Evolutionary conservation across 1,140 invertebrate genomes (phyloP).

Genomic region (Drosophila trapezifrons): DNA sequence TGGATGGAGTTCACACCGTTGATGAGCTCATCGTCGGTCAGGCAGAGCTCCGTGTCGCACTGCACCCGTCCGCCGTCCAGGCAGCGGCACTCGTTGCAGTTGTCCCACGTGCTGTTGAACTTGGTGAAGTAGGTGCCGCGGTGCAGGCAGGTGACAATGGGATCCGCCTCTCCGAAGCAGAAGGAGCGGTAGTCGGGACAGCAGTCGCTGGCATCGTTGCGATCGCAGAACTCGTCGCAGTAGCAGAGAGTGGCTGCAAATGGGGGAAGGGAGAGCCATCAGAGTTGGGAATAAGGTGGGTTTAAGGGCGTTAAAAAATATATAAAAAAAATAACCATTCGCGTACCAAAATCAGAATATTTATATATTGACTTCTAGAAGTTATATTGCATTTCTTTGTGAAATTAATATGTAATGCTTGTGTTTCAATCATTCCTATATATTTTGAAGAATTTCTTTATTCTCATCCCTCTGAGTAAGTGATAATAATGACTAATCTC

Average conservation of each 20-base stretch:
- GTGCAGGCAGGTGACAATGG: constrained; percentile 66
- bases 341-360: too few species aligned
- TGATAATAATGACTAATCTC: not conserved
- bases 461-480: not conserved
- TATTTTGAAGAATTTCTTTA: too few species aligned
- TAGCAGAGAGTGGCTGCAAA: constrained; percentile 92
- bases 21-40: constrained; percentile 89
- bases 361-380: too few species aligned
- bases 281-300: too few species aligned
- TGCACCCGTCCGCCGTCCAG: constrained; percentile 85
- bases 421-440: too few species aligned
- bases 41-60: constrained; percentile 90
- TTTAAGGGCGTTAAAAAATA: not conserved
- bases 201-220: constrained; percentile 89
- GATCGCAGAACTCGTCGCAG: constrained; percentile 96
- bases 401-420: too few species aligned
- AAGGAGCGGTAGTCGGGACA: constrained; percentile 93
- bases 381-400: too few species aligned
- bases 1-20: constrained; percentile 87
- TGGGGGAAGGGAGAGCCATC: not conserved
- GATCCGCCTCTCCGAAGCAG: constrained; percentile 86
- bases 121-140: constrained; percentile 71
- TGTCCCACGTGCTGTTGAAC: constrained; percentile 84
- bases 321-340: too few species aligned
- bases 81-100: constrained; percentile 93